phyloP scores from a whole-genome alignment of 2,797 vertebrate species.

The Platalea minor region DNA sequence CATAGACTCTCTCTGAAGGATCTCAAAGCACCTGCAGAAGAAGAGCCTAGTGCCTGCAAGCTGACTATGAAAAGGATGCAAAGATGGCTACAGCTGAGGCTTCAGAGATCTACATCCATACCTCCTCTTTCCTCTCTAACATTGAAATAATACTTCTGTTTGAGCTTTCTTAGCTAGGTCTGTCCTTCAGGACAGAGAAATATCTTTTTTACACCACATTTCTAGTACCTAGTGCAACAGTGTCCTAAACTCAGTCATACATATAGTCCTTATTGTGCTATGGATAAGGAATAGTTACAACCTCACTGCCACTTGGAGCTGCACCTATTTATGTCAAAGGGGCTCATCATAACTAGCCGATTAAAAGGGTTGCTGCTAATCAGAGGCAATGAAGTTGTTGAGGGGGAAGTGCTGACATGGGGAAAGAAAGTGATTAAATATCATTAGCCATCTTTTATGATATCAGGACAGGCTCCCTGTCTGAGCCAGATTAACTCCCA shows the following conservation, averaged over 20 bases:
- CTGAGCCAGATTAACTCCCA: constrained; percentile 44
- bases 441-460: constrained; percentile 11
- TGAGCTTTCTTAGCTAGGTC: neutral
- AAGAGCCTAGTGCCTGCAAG: neutral
- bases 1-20: neutral
- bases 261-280: neutral
- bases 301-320: neutral
- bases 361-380: constrained; percentile 18
- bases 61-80: neutral
- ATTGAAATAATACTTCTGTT: neutral
- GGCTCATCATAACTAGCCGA: constrained; percentile 25
- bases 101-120: neutral
- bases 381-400: neutral
- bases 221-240: neutral
- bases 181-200: neutral
- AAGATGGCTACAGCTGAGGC: neutral
- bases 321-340: neutral
- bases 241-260: neutral
- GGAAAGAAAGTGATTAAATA: constrained; percentile 39
- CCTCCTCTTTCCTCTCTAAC: neutral
- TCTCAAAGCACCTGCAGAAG: neutral
- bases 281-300: neutral
- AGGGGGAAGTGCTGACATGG: constrained; percentile 41
- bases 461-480: neutral
- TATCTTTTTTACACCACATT: neutral